A percentile compares a stretch with the other conserved stretches of the same genome.
Evolutionary conservation across 2,888 invertebrate species (phyloP).

Genomic region (Andricus quercusramuli): DNA sequence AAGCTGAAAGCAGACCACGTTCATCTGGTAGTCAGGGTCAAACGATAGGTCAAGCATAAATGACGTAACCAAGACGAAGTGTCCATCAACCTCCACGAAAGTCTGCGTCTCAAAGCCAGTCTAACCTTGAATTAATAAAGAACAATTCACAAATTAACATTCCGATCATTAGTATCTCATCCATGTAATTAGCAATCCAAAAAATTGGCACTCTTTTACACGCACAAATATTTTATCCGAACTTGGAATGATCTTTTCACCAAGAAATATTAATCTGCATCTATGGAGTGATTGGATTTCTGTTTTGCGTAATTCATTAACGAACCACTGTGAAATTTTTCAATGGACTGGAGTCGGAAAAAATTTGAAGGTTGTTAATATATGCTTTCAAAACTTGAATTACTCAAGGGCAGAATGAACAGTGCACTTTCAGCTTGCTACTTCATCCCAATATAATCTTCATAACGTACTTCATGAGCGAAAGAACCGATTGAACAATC

Average conservation of each 20-base stretch:
- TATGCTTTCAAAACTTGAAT: background rate
- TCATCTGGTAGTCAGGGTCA: conserved; percentile 17
- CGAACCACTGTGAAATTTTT: background rate
- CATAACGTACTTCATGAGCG: background rate
- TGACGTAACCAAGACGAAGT: conserved; percentile 31
- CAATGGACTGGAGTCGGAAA: background rate
- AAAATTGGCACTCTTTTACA: background rate
- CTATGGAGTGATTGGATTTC: conserved; percentile 4
- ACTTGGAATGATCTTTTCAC: background rate
- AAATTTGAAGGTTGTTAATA: background rate
- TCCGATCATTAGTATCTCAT: background rate
- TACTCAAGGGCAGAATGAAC: background rate
- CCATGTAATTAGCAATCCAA: background rate
- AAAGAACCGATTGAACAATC: conserved; percentile 4
- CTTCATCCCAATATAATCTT: background rate
- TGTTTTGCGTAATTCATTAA: background rate
- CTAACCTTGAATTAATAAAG: conserved; percentile 23
- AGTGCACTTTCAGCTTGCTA: background rate
- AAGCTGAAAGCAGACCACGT: background rate
- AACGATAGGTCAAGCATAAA: conserved; percentile 14
- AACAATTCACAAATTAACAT: background rate
- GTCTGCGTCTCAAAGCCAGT: background rate
- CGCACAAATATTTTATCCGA: no score
- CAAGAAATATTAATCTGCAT: conserved; percentile 10
- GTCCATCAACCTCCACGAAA: conserved; percentile 25